A percentile compares a stretch with the other conserved stretches of the same genome.
These are phyloP conservation scores for Paedocypris sp. DNA, from an alignment of 2,113 vertebrate species.

Conservation along the genomic window DNA sequence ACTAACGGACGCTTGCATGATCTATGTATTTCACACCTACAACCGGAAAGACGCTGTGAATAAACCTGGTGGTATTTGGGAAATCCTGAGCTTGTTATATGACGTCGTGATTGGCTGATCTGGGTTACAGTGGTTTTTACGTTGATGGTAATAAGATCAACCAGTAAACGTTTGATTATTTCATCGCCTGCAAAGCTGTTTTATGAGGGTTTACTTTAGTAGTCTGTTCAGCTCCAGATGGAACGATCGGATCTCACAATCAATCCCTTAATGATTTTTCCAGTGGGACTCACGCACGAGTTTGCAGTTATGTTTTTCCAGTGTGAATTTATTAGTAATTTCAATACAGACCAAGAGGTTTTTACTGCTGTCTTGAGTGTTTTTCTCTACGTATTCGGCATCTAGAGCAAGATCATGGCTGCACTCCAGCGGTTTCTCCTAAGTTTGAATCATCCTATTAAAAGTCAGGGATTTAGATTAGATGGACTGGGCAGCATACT, in stretches of 20 bases:
- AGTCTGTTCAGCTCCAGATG: not conserved
- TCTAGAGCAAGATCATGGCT: not conserved
- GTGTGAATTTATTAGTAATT: not conserved
- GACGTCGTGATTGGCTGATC: no score
- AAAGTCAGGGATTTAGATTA: slow-evolving; percentile 20
- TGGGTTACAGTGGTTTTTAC: no score
- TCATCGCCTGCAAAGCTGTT: not conserved
- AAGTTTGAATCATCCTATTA: slow-evolving; percentile 14
- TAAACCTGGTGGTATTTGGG: no score
- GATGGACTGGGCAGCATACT: not conserved
- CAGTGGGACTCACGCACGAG: no score
- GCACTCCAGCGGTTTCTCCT: slow-evolving; percentile 7
- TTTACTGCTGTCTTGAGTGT: not conserved
- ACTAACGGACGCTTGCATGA: slow-evolving; percentile 4
- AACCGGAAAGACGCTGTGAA: slow-evolving; percentile 7
- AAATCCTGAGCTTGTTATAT: no score
- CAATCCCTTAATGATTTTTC: not conserved
- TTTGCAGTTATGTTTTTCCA: no score
- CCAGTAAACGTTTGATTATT: no score
- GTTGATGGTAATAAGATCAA: no score
- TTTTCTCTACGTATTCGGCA: not conserved
- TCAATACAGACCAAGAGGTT: not conserved
- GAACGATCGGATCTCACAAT: not conserved
- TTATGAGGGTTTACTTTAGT: not conserved
- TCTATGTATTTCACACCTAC: not conserved